Conservation (phyloP, 2,888 invertebrate genomes). For the Cosmorhoe ocellata region DNA sequence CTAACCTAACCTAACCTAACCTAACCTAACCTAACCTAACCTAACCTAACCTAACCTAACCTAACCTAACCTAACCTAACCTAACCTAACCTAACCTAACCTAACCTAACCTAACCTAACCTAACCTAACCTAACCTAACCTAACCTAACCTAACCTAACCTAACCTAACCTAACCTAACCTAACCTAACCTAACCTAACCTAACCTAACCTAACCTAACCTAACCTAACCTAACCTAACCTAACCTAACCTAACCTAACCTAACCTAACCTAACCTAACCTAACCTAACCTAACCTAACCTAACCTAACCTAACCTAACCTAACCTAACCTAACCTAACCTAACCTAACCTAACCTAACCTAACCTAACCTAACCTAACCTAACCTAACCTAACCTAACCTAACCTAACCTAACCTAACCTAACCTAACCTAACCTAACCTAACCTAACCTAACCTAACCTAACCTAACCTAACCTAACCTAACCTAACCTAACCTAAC, state of each 20-base stretch:
- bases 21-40: conserved; percentile 34
- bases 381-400: background rate
- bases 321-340: background rate
- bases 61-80: conserved; percentile 32
- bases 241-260: conserved; percentile 32
- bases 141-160: conserved; percentile 37
- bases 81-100: conserved; percentile 23
- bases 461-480: too few relatives aligned
- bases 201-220: conserved; percentile 33
- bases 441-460: too few relatives aligned
- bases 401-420: background rate
- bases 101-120: conserved; percentile 39
- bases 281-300: background rate
- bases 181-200: conserved; percentile 39
- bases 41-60: conserved; percentile 27
- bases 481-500: too few relatives aligned
- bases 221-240: conserved; percentile 34
- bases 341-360: background rate
- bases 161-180: conserved; percentile 42
- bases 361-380: background rate
- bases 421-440: too few relatives aligned
- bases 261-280: conserved; percentile 23
- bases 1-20: conserved; percentile 34
- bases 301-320: background rate
- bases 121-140: conserved; percentile 40